Percentiles rank a stretch among this genome's conserved stretches.
phyloP scores from a whole-genome alignment of 2,113 vertebrate genomes.

The Neoarius graeffei region DNA sequence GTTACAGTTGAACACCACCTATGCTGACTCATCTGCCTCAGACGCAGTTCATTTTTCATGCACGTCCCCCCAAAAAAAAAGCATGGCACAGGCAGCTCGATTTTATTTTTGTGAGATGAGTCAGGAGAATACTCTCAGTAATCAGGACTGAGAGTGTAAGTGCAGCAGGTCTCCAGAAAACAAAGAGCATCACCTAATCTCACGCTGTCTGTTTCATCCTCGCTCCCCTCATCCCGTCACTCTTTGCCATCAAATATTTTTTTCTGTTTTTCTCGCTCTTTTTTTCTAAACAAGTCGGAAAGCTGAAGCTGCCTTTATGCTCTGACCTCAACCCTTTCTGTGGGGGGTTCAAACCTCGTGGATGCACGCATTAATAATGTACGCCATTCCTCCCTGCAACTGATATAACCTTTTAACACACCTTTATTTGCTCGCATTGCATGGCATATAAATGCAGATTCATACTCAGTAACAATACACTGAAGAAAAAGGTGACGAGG shows the following conservation, averaged over 20 bases:
- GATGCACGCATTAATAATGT: conserved; percentile 21
- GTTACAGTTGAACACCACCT: not conserved
- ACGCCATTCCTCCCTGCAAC: not conserved
- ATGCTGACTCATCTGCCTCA: conserved; percentile 3
- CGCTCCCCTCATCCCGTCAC: conserved; percentile 57
- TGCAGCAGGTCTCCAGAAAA: conserved; percentile 1
- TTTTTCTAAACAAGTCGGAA: not conserved
- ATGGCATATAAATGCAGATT: conserved; percentile 16
- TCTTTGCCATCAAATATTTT: not conserved
- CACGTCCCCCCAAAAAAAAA: not conserved
- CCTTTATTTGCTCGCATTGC: not conserved
- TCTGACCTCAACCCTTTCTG: not conserved
- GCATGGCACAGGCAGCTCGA: not conserved
- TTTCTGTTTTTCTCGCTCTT: not conserved
- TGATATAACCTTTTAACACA: conserved; percentile 35
- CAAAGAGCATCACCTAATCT: not conserved
- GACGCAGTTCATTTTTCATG: not conserved
- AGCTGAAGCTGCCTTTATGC: not conserved
- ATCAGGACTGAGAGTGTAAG: conserved; percentile 1
- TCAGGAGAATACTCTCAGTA: conserved; percentile 3
- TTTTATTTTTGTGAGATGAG: not conserved
- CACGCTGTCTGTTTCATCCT: conserved; percentile 10
- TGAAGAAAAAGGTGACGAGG: not conserved
- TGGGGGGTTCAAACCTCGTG: conserved; percentile 9
- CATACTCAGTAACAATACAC: not conserved